Evolutionary conservation across 2,113 vertebrate genomes (phyloP).

Genomic region (Tautogolabrus adspersus): DNA sequence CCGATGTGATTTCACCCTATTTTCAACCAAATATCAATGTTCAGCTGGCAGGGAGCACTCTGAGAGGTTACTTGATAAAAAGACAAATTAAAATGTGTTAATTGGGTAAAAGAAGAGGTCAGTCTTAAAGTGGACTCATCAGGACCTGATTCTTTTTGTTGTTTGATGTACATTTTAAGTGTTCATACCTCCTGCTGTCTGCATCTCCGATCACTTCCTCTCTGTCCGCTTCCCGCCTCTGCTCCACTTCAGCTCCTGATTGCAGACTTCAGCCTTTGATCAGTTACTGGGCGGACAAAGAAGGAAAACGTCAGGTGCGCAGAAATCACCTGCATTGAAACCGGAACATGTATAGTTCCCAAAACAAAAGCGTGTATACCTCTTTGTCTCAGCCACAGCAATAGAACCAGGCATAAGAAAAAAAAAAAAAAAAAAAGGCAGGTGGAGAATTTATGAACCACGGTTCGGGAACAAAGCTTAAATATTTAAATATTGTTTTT

Average conservation of each 20-base stretch:
- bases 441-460: too few species aligned
- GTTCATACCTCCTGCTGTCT: conserved; percentile 13
- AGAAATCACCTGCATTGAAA: background rate
- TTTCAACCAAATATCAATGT: too few species aligned
- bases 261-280: conserved; percentile 57
- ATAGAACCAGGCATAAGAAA: too few species aligned
- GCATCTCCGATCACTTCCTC: conserved; percentile 22
- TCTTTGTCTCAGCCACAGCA: background rate
- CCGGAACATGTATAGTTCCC: conserved; percentile 19
- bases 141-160: background rate
- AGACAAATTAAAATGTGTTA: background rate
- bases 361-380: conserved; percentile 42
- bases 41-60: too few species aligned
- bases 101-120: background rate
- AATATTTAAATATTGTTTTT: too few species aligned
- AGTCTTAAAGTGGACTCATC: background rate
- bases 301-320: background rate
- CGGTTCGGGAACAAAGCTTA: too few species aligned
- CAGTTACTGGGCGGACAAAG: conserved; percentile 44
- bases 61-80: background rate
- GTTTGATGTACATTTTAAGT: background rate
- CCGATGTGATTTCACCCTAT: too few species aligned
- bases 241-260: conserved; percentile 50
- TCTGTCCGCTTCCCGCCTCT: background rate
- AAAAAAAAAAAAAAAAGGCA: too few species aligned